Conservation (phyloP, 1,140 invertebrate species). For the Listronotus bonariensis region DNA sequence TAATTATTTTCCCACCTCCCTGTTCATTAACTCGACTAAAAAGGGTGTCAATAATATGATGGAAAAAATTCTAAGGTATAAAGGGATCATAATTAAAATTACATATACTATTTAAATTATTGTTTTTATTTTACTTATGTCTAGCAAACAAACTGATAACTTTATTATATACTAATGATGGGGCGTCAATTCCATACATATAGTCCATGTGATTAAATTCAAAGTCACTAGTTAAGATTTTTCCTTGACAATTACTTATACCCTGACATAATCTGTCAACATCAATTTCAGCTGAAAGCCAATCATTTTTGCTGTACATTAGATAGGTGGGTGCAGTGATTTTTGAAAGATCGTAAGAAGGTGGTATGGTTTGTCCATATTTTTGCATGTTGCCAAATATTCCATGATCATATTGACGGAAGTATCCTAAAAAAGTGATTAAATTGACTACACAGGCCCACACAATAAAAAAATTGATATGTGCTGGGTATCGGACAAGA, state of each 20-base stretch:
- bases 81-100: too few species aligned
- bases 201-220: constrained; percentile 67
- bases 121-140: too few species aligned
- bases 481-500: too few species aligned
- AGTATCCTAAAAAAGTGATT: constrained; percentile 58
- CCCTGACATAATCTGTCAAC: constrained; percentile 48
- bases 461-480: too few species aligned
- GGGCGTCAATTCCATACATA: constrained; percentile 62
- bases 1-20: too few species aligned
- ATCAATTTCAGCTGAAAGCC: constrained; percentile 48
- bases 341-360: constrained; percentile 60
- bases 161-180: constrained; percentile 59
- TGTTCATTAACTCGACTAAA: too few species aligned
- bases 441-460: too few species aligned
- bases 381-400: constrained; percentile 54
- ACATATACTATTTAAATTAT: too few species aligned
- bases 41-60: too few species aligned
- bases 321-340: constrained; percentile 63
- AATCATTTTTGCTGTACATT: constrained; percentile 61
- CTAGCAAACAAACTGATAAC: constrained; percentile 49
- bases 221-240: constrained; percentile 57
- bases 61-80: too few species aligned
- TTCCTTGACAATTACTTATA: constrained; percentile 56
- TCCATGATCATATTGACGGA: constrained; percentile 69
- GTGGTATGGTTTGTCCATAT: constrained; percentile 57